Evolutionary conservation across 2,888 invertebrate genomes (phyloP), one percentile per base, ranked within the genome.

Genomic region (Lasioglossum vierecki): DNA sequence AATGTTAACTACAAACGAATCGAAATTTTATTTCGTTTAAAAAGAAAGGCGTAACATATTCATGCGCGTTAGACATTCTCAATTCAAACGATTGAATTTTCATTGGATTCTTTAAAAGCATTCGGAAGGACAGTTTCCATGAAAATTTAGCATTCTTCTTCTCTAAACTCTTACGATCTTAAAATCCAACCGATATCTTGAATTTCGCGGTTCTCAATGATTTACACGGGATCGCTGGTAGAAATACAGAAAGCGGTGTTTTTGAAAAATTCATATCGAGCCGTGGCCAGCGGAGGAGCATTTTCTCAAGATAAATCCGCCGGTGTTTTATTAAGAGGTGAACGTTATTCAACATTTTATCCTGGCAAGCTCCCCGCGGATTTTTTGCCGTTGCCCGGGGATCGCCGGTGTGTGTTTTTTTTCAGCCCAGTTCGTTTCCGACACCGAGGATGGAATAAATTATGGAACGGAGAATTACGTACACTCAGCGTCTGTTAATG

Each of bases 301-400:
- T 71, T 78, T 71, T 13, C 44, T 35, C 18, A 72, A 57, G 78
- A 78, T 82, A 78, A 77, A 74, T 78, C 49, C 41, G 8, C 60
- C 35, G 74, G 35, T 78, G 78, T 82, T 78, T 84, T 46, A 72
- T 84, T 46, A 75, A 84, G 46, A 53, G 44, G 11, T 18, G 44
- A 35, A 53, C 63, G 57, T 84, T 84, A 71, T 72, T 78, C 44
- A 57, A 66, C 78, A 78, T 79, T 79, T 77, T 78, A 74, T 78
- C 70, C 72, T 68, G 26, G 6, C 39, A 15, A 49, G 53, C 53
- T 44, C 41, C 35, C 39, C 39, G 57, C 49, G 73, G 8, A 74
- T 63, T 46, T 81, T 77, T 74, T 74, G 15, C 72, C 66, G 44
- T 30, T 41, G 39, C 49, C 71, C 26, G 22, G 39, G 15, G 13